These are phyloP conservation scores for Ophraella communa DNA, from an alignment of 2,888 invertebrate genomes.

Conservation along the genomic window DNA sequence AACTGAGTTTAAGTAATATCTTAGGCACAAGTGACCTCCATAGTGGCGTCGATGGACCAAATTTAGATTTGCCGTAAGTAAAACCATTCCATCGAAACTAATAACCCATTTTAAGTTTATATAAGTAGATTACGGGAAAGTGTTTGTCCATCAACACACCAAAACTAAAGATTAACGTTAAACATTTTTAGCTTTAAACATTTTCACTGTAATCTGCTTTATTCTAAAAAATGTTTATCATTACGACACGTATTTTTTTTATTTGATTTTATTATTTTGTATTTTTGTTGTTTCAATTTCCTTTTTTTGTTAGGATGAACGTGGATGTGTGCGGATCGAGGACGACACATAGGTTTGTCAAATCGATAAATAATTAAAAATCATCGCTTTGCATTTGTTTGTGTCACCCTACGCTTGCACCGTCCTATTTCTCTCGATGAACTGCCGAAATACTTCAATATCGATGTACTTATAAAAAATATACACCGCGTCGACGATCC, in stretches of 20 bases:
- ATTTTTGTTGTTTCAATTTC: slow-evolving; percentile 33
- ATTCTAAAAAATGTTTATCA: not conserved
- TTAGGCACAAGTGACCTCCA: slow-evolving; percentile 84
- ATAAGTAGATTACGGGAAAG: not conserved
- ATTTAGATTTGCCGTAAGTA: slow-evolving; percentile 75
- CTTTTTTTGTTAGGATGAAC: slow-evolving; percentile 64
- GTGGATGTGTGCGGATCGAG: slow-evolving; percentile 72
- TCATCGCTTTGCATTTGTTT: slow-evolving; percentile 54
- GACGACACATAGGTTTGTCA: slow-evolving; percentile 74
- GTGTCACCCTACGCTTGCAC: slow-evolving; percentile 52
- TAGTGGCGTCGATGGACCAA: slow-evolving; percentile 74
- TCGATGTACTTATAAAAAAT: not conserved
- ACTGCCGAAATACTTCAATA: slow-evolving; percentile 17
- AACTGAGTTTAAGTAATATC: slow-evolving; percentile 84
- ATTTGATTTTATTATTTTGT: slow-evolving; percentile 30
- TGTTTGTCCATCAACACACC: not conserved
- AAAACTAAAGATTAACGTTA: too few species aligned
- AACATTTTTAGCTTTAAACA: too few species aligned
- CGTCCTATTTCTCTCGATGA: slow-evolving; percentile 34
- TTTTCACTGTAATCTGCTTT: not conserved
- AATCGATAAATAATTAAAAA: slow-evolving; percentile 35
- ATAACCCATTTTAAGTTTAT: too few species aligned
- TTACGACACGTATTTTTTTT: slow-evolving; percentile 9
- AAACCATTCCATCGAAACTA: too few species aligned
- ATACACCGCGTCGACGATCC: too few species aligned